These are phyloP conservation scores for Cosmia trapezina DNA, from an alignment of 2,888 invertebrate genomes.

Conservation along the genomic window DNA sequence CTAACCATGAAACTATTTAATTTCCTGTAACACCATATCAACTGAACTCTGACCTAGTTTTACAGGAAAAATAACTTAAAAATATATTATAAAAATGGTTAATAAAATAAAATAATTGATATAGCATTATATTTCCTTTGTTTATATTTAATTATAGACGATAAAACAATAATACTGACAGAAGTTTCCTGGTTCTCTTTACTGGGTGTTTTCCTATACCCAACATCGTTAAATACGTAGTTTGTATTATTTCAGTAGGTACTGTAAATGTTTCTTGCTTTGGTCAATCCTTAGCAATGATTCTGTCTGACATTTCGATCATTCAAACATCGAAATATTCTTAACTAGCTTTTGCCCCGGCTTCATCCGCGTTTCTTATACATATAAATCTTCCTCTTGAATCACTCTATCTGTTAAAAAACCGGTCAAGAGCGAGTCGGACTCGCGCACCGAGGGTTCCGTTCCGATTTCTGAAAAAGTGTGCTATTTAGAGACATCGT, in stretches of 20 bases:
- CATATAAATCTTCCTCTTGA: too few relatives aligned
- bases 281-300: too few relatives aligned
- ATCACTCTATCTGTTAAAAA: too few relatives aligned
- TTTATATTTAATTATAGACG: slow-evolving; percentile 15
- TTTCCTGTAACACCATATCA: slow-evolving; percentile 23
- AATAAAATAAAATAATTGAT: slow-evolving; percentile 9
- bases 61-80: slow-evolving; percentile 13
- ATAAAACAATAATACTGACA: slow-evolving; percentile 41
- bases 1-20: neutral
- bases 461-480: too few relatives aligned
- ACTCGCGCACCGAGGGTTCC: too few relatives aligned
- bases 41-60: slow-evolving; percentile 19
- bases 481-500: too few relatives aligned
- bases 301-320: too few relatives aligned
- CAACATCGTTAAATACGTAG: neutral
- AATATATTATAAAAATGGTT: neutral
- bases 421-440: too few relatives aligned
- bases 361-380: too few relatives aligned
- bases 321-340: too few relatives aligned
- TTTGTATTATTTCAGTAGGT: neutral
- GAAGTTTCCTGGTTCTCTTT: slow-evolving; percentile 34
- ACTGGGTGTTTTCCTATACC: slow-evolving; percentile 20
- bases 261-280: too few relatives aligned
- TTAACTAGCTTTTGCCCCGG: too few relatives aligned
- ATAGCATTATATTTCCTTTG: slow-evolving; percentile 2